A percentile compares a stretch with the other conserved stretches of the same genome.
These are phyloP conservation scores for Rosalia funebris DNA, from an alignment of 2,888 invertebrate genomes.

Conservation along the genomic window DNA sequence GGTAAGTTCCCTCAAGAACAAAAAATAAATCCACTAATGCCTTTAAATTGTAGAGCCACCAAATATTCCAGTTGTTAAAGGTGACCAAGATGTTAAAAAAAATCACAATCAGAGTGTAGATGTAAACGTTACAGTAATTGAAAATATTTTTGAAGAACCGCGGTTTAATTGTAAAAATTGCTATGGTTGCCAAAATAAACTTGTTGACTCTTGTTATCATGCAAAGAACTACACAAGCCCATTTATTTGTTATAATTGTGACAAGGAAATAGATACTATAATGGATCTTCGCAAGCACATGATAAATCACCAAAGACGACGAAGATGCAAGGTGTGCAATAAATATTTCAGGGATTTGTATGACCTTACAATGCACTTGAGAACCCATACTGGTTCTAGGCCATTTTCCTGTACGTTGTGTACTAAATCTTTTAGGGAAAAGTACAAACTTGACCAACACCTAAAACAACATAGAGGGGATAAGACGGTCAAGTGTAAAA, in stretches of 20 bases:
- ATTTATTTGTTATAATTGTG: slow-evolving; percentile 31
- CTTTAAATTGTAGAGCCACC: slow-evolving; percentile 17
- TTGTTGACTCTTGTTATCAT: slow-evolving; percentile 30
- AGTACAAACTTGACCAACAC: slow-evolving; percentile 31
- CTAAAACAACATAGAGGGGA: slow-evolving; percentile 21
- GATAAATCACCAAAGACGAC: slow-evolving; percentile 17
- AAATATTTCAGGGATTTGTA: slow-evolving; percentile 30
- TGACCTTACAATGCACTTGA: slow-evolving; percentile 26
- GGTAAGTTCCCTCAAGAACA: no score
- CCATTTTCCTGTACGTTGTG: slow-evolving; percentile 34
- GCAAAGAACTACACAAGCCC: slow-evolving; percentile 18
- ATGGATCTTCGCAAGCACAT: slow-evolving; percentile 30
- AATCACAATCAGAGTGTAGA: no score
- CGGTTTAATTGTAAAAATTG: slow-evolving; percentile 26
- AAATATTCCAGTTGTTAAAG: slow-evolving; percentile 4
- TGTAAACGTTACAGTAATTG: not conserved
- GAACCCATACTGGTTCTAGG: slow-evolving; percentile 33
- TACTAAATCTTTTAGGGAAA: slow-evolving; percentile 32
- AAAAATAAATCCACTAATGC: no score
- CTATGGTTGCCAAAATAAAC: slow-evolving; percentile 29
- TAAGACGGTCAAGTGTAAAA: slow-evolving; percentile 25
- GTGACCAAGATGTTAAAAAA: no score
- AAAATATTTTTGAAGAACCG: not conserved
- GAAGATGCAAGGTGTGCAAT: slow-evolving; percentile 33
- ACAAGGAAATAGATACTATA: slow-evolving; percentile 20